These are phyloP conservation scores for human (Homo sapiens) DNA, from an alignment of 2,113 vertebrate genomes.

Conservation along the genomic window GRCh38 chr2:875001-875500, in stretches of 20 bases:
- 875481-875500: neutral
- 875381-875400: neutral
- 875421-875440: neutral
- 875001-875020: neutral
- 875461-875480: neutral
- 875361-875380: neutral
- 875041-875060: neutral
- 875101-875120: neutral
- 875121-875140: neutral
- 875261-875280: neutral
- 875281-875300: neutral
- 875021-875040: too few relatives aligned
- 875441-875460: too few relatives aligned
- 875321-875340: neutral
- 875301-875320: too few relatives aligned
- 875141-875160: neutral
- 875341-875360: neutral
- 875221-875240: neutral
- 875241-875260: neutral
- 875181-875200: too few relatives aligned
- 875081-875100: neutral
- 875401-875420: neutral
- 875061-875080: too few relatives aligned
- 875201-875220: neutral
- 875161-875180: too few relatives aligned